Percentiles rank a stretch among this genome's conserved stretches.
These are phyloP conservation scores for Spinibarbus caldwelli DNA, from an alignment of 2,797 vertebrate species.

Conservation along the genomic window DNA sequence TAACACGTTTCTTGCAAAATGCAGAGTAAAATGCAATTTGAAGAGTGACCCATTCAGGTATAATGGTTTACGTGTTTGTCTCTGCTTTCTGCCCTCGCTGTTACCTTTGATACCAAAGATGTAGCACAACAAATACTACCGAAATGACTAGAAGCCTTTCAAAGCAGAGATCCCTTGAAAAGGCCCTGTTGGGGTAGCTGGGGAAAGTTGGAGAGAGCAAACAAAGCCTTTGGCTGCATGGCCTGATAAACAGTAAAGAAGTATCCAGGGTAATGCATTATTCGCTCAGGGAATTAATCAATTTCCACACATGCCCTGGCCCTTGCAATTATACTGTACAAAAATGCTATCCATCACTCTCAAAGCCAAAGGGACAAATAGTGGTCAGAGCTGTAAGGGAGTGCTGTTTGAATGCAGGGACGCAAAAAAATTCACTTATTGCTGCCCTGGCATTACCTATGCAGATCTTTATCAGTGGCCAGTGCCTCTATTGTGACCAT, in stretches of 20 bases:
- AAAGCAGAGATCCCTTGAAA: slow-evolving; percentile 54
- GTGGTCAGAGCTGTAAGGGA: slow-evolving; percentile 70
- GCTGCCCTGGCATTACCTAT: slow-evolving; percentile 80
- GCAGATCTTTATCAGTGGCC: slow-evolving; percentile 84
- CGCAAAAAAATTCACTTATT: slow-evolving; percentile 79
- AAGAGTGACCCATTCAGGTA: slow-evolving; percentile 43
- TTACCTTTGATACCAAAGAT: slow-evolving; percentile 56
- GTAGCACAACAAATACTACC: slow-evolving; percentile 38
- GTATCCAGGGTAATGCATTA: slow-evolving; percentile 68
- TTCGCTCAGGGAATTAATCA: slow-evolving; percentile 71
- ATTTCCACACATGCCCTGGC: slow-evolving; percentile 64
- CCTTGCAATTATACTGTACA: slow-evolving; percentile 75
- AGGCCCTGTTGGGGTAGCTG: slow-evolving; percentile 61
- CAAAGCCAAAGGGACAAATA: slow-evolving; percentile 72
- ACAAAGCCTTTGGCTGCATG: slow-evolving; percentile 71
- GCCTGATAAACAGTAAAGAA: slow-evolving; percentile 71
- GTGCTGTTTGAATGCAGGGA: slow-evolving; percentile 70
- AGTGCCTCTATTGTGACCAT: slow-evolving; percentile 81
- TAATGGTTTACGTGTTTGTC: slow-evolving; percentile 46
- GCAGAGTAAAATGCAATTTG: slow-evolving; percentile 31
- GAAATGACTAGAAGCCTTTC: slow-evolving; percentile 57
- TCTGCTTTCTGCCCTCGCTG: slow-evolving; percentile 49
- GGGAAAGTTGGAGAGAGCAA: slow-evolving; percentile 66
- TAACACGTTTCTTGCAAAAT: slow-evolving; percentile 7
- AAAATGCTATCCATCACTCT: slow-evolving; percentile 77